Base-by-base conservation (phyloP, 2,888 invertebrate species). In the Trilocha varians region DNA sequence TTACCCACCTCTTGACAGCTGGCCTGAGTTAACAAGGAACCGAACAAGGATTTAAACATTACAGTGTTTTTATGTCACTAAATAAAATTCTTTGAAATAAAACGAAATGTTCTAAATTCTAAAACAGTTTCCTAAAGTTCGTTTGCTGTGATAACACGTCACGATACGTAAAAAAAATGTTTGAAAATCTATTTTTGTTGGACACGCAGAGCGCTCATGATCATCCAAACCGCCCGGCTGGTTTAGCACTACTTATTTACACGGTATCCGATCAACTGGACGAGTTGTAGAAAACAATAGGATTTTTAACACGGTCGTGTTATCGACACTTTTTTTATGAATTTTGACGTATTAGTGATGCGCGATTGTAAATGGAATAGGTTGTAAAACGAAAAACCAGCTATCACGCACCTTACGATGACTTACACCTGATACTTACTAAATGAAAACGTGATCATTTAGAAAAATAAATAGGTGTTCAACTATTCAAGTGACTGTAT, bases 1-100 rank as follows among this genome's bases (percentile, higher is more conserved):
- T 90, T 90, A 90, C 91, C 90, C 87, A 91, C 91, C 91, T 91
- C 91, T 90, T 90, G 90, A 88, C 90, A 90, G 84, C 88, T 88
- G 78, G 89, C 90, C 79, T 87, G 86, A 70, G 87, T 84, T 69
- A 90, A 77, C 71, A 90, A 76, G 78, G 87, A 85, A 75, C 87
- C 84, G 66, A 78, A 86, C 86, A 89, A 87, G 80, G 86, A 82
- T 80, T 82, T 88, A 86, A 87, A 87, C 90, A 89, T 89, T 88
- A 88, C 88, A 86, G 80, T 70, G 65, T 73, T 79, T 83, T 80
- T 70, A 52, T 52, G 53, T 53, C 65, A 71, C 70, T 58, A 62
- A 62, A 67, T 59, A 58, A 63, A 59, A 60, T 61, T 69, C 65
- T 66, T 40, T 59, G 50, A 48, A 52, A 52, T 51, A 50, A 70